Base-by-base conservation (phyloP, 2,888 invertebrate species). In the Eumacrocentrus americanus region DNA sequence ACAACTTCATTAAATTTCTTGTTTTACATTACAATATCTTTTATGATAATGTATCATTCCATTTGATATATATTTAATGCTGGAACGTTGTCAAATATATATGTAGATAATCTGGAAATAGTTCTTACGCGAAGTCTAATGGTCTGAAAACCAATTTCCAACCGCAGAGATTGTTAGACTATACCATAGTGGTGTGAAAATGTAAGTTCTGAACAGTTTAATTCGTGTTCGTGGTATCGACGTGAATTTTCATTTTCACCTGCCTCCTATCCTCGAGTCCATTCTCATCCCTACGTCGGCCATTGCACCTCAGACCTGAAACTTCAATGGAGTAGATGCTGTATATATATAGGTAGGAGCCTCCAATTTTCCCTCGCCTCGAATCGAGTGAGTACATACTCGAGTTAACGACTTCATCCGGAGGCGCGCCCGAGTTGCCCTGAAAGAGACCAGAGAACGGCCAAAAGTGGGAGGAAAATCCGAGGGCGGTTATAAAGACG, bases 321-420 rank as follows among this genome's bases (percentile, higher is more conserved):
- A 29, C 29, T 29, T 29, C 29, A 29, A 29, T 29, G 29, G 29
- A 29, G 29, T 29, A 9, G 29, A 6, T n/a, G n/a, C n/a, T n/a
- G 9, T 29, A 29, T 9, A 29, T 9, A 29, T 29, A 29, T 29
- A 29, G 5, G 9, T 9, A 29, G 29, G 56, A 46, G 56, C 64
- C 62, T 68, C 53, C 70, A 74, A 72, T 73, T 73, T 71, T 65
- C 70, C 11, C 16, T 44, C 20, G 44, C 37, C 66, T 50, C 63
- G 65, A 67, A 70, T 72, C 70, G 59, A 70, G 72, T 69, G 69
- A 69, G 71, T 75, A 72, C 75, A 70, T 69, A 72, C 74, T 73
- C 69, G 69, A 74, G 72, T 75, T 74, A 75, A 74, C 74, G 73
- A 73, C 70, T 75, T 74, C 74, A 72, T 72, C 69, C 66, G 62